phyloP scores from a whole-genome alignment of 2,113 vertebrate genomes.

The Oreochromis spilurus region DNA sequence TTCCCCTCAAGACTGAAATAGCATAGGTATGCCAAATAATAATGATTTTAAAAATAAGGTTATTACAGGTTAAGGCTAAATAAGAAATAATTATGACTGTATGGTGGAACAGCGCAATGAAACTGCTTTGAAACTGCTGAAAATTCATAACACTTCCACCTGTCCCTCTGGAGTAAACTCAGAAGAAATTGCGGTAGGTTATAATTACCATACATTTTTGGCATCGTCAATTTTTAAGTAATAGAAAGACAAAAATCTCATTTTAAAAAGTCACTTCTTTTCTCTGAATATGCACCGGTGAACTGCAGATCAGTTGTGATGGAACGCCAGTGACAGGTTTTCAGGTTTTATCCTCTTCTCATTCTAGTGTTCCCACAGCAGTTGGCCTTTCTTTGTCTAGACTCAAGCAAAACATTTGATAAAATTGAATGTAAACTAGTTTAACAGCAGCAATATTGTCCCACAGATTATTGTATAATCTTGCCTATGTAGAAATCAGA shows the following conservation, averaged over 20 bases:
- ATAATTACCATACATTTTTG: background rate
- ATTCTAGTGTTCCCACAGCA: background rate
- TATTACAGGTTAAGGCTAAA: background rate
- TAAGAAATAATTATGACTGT: background rate
- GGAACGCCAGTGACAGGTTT: background rate
- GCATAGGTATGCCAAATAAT: background rate
- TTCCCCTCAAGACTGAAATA: background rate
- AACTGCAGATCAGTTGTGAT: background rate
- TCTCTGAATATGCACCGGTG: background rate
- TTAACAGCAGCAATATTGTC: background rate
- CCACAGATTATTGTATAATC: background rate
- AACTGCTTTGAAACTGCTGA: background rate
- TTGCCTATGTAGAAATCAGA: background rate
- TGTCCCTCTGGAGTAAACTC: background rate
- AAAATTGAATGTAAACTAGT: background rate
- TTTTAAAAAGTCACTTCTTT: background rate
- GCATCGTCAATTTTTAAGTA: background rate
- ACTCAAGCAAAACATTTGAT: background rate
- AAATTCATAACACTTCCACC: background rate
- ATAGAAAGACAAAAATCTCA: background rate
- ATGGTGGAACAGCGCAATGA: background rate
- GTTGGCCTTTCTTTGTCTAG: background rate
- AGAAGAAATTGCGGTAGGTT: background rate
- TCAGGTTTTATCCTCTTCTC: background rate
- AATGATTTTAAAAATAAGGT: background rate